A percentile compares a stretch with the other conserved stretches of the same genome.
These are phyloP conservation scores for Psilopogon haemacephalus DNA, from an alignment of 2,113 vertebrate genomes.

Conservation along the genomic window DNA sequence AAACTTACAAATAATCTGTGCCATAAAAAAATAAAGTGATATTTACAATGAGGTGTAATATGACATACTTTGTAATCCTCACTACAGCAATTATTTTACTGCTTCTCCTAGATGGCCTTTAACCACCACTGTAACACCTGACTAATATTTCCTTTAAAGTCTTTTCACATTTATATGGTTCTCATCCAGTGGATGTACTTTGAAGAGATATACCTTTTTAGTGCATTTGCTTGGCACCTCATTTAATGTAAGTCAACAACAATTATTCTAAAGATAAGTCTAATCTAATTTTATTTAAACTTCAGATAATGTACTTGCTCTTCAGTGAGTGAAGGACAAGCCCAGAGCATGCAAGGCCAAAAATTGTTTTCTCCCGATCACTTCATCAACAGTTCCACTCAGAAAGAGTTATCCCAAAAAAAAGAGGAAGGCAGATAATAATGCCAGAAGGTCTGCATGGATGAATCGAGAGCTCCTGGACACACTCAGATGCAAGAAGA, in stretches of 20 bases:
- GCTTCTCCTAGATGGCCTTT: not conserved
- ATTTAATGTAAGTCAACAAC: not conserved
- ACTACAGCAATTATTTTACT: not conserved
- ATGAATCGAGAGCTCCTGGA: no score
- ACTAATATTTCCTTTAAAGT: not conserved
- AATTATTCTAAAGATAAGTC: not conserved
- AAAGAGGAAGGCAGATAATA: no score
- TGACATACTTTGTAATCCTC: conserved; percentile 1
- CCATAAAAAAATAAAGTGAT: conserved; percentile 34
- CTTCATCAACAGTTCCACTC: not conserved
- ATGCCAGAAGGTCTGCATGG: no score
- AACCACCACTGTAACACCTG: conserved; percentile 16
- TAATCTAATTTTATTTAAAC: not conserved
- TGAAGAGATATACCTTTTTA: not conserved
- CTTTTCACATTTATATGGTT: not conserved
- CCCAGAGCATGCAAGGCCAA: not conserved
- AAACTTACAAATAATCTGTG: conserved; percentile 43
- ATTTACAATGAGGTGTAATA: conserved; percentile 26
- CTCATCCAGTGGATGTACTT: not conserved
- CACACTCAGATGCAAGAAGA: no score
- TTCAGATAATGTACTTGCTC: not conserved
- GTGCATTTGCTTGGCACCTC: not conserved
- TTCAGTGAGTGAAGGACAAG: not conserved
- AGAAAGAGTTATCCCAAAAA: not conserved
- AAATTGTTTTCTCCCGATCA: not conserved